phyloP scores from a whole-genome alignment of 2,888 invertebrate species.

The Patella pellucida region DNA sequence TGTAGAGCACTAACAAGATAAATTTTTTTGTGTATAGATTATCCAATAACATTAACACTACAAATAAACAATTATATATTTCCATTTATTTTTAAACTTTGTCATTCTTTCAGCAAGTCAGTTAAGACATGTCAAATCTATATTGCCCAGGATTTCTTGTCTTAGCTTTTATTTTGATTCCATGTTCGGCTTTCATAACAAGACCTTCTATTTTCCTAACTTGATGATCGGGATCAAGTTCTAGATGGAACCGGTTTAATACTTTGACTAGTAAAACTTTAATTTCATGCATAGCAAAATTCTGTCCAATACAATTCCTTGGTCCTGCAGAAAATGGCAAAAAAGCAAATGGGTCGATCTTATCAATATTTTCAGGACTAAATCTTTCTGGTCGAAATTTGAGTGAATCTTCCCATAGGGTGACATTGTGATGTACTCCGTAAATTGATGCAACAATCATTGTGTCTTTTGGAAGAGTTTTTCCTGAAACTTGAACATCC shows the following conservation, averaged over 20 bases:
- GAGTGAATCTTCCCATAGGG: conserved; percentile 49
- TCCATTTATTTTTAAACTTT: too few species aligned
- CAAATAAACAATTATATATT: too few species aligned
- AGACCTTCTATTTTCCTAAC: conserved; percentile 40
- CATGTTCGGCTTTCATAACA: conserved; percentile 48
- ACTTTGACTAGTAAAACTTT: conserved; percentile 52
- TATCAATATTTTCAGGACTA: conserved; percentile 45
- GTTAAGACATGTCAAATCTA: not conserved
- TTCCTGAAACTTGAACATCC: conserved; percentile 43
- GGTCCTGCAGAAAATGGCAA: conserved; percentile 62
- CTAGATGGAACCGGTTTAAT: conserved; percentile 43
- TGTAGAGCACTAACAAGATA: too few species aligned
- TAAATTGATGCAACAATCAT: conserved; percentile 44
- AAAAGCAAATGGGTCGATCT: conserved; percentile 48
- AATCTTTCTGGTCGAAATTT: conserved; percentile 54
- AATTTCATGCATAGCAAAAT: conserved; percentile 61
- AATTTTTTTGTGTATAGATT: too few species aligned
- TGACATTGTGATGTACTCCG: conserved; percentile 48
- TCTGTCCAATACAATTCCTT: conserved; percentile 61
- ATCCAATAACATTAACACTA: too few species aligned
- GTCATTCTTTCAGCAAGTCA: too few species aligned
- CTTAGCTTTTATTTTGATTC: conserved; percentile 38
- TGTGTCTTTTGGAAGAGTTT: conserved; percentile 42
- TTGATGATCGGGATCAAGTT: conserved; percentile 38
- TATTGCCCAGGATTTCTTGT: conserved; percentile 20